phyloP scores from a whole-genome alignment of 2,888 invertebrate species.

The Sepiola atlantica region DNA sequence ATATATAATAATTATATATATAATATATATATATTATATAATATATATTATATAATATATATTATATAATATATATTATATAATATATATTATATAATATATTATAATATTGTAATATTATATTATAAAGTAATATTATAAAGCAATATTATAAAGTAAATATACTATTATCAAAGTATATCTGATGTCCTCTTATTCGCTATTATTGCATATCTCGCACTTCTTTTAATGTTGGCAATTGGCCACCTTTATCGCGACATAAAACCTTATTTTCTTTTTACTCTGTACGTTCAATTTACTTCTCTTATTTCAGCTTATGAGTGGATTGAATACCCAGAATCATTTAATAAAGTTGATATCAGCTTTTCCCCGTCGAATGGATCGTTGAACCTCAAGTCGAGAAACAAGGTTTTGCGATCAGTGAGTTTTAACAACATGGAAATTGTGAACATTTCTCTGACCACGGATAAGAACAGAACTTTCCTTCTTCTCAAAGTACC shows the following conservation, averaged over 20 bases:
- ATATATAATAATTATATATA: no score
- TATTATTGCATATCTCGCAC: no score
- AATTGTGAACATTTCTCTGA: constrained; percentile 59
- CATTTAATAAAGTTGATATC: constrained; percentile 57
- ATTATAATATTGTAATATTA: no score
- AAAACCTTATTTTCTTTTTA: neutral
- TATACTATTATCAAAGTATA: no score
- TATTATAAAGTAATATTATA: no score
- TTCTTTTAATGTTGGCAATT: no score
- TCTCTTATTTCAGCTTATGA: constrained; percentile 54
- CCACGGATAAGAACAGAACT: constrained; percentile 65
- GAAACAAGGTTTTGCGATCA: constrained; percentile 61
- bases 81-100: no score
- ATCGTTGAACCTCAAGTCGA: constrained; percentile 58
- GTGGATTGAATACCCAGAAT: constrained; percentile 65
- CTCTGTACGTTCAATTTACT: neutral
- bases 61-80: no score
- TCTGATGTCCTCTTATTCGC: no score
- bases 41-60: no score
- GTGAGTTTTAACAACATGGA: constrained; percentile 59
- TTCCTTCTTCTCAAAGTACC: constrained; percentile 65
- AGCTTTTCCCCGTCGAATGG: constrained; percentile 52
- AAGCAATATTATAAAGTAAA: no score
- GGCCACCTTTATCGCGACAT: neutral
- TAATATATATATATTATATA: no score